These are phyloP conservation scores for Leptinotarsa defecta DNA, from an alignment of 1,140 invertebrate genomes.

Conservation along the genomic window DNA sequence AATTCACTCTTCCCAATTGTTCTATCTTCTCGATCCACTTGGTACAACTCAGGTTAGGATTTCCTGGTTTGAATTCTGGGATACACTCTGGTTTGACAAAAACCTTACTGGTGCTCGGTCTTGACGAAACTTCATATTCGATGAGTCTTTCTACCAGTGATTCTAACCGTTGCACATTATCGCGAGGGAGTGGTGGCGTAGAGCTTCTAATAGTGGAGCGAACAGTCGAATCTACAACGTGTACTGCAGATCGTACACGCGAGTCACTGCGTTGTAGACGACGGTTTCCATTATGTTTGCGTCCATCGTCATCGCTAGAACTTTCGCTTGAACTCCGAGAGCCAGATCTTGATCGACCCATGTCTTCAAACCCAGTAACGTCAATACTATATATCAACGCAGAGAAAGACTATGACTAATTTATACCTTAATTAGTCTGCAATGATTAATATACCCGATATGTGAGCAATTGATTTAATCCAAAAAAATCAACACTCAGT, in stretches of 20 bases:
- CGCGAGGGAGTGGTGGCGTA: neutral
- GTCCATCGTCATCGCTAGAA: constrained; percentile 4
- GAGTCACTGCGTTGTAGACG: neutral
- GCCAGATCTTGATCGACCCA: constrained; percentile 1
- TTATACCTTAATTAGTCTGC: neutral
- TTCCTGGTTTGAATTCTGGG: constrained; percentile 9
- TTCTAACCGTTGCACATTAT: constrained; percentile 4
- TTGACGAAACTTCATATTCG: constrained; percentile 4
- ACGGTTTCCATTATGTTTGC: constrained; percentile 1
- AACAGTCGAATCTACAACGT: neutral
- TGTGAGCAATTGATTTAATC: no score
- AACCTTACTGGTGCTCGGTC: neutral
- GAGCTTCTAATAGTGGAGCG: neutral
- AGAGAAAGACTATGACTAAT: neutral
- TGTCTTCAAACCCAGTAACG: neutral
- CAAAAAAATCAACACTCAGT: no score
- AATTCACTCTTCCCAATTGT: constrained; percentile 25
- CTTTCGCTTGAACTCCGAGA: neutral
- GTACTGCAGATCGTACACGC: neutral
- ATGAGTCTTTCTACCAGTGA: neutral
- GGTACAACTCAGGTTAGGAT: neutral
- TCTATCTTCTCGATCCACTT: constrained; percentile 36
- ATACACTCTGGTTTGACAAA: neutral
- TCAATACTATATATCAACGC: no score
- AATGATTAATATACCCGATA: neutral